Conservation (phyloP, 2,888 invertebrate genomes). For the Dromius quadrimaculatus region DNA sequence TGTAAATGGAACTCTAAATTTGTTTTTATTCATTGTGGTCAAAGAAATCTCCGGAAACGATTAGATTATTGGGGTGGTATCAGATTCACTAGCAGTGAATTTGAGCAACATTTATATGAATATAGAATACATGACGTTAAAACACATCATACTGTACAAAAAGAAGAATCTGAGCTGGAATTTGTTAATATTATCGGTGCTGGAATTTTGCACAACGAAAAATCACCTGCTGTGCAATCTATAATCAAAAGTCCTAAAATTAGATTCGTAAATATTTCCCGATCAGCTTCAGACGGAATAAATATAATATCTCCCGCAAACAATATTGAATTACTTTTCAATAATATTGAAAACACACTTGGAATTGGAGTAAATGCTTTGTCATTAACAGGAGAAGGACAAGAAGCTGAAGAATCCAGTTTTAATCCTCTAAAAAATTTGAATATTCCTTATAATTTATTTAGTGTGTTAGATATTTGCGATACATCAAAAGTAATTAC, state of each 20-base stretch:
- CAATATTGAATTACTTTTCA: conserved; percentile 81
- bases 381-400: conserved; percentile 92
- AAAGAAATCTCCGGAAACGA: conserved; percentile 73
- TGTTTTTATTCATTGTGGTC: conserved; percentile 93
- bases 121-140: conserved; percentile 85
- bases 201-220: conserved; percentile 95
- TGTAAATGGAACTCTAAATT: conserved; percentile 93
- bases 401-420: conserved; percentile 88
- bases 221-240: conserved; percentile 91
- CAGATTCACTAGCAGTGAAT: conserved; percentile 89
- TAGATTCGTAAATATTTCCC: conserved; percentile 83
- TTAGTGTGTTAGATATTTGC: conserved; percentile 96
- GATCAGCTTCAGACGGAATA: conserved; percentile 91
- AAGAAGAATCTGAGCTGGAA: conserved; percentile 82
- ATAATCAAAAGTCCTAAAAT: conserved; percentile 88
- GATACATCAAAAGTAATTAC: conserved; percentile 92
- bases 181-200: conserved; percentile 90
- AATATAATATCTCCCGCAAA: conserved; percentile 91
- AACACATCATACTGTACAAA: conserved; percentile 78
- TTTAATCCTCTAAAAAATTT: conserved; percentile 86
- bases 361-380: conserved; percentile 93
- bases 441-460: conserved; percentile 89
- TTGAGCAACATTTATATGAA: conserved; percentile 87
- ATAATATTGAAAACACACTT: conserved; percentile 81
- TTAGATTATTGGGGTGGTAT: conserved; percentile 96